These are phyloP conservation scores for Melipona bicolor DNA, from an alignment of 2,888 invertebrate genomes.

Conservation along the genomic window DNA sequence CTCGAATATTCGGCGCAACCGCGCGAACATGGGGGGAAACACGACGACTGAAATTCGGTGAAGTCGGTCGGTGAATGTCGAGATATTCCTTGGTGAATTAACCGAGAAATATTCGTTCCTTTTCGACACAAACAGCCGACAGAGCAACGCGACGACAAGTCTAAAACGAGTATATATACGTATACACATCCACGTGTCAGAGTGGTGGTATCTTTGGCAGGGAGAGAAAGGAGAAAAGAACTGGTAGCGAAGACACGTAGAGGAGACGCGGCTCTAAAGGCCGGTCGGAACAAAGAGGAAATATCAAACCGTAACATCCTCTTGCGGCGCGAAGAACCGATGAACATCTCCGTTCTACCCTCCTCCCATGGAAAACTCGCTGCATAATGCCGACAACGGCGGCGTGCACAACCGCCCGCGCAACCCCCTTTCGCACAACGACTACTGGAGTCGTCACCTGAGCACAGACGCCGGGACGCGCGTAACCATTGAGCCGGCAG, in stretches of 20 bases:
- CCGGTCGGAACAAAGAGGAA: conserved; percentile 46
- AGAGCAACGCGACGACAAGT: conserved; percentile 6
- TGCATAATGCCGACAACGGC: conserved; percentile 57
- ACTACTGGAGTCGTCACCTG: conserved; percentile 57
- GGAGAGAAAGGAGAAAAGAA: conserved; percentile 2
- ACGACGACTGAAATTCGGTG: too few relatives aligned
- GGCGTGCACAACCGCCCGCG: not conserved
- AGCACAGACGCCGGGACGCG: conserved; percentile 61
- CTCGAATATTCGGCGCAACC: too few relatives aligned
- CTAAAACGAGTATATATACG: conserved; percentile 13
- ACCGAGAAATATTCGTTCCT: conserved; percentile 19
- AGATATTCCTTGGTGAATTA: conserved; percentile 5
- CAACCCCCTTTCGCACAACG: conserved; percentile 16
- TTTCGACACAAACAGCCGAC: conserved; percentile 3
- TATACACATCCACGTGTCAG: not conserved
- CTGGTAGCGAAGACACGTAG: conserved; percentile 40
- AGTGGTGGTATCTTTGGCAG: conserved; percentile 26
- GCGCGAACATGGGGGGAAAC: too few relatives aligned
- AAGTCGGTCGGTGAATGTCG: not conserved
- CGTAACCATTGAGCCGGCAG: conserved; percentile 59
- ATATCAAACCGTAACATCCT: conserved; percentile 61
- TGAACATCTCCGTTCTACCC: conserved; percentile 62
- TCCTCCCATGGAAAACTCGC: conserved; percentile 54
- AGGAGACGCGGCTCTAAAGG: conserved; percentile 47
- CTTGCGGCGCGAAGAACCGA: conserved; percentile 59